Evolutionary conservation across 1,140 invertebrate genomes (phyloP).

Genomic region (Protaetia brevitarsis): DNA sequence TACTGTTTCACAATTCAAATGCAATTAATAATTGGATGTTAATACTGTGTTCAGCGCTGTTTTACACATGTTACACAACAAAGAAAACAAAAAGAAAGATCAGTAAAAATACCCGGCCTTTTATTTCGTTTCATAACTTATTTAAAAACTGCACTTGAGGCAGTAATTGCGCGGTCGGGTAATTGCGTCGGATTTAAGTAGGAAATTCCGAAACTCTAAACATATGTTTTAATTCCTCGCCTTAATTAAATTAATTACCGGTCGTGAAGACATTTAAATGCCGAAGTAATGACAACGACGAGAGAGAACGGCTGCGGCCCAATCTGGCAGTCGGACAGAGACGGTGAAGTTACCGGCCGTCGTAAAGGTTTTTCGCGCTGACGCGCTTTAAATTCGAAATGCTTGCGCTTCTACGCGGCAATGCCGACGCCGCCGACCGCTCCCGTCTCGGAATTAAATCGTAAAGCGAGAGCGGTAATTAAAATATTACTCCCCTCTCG

Average conservation of each 20-base stretch:
- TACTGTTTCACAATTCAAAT: too few relatives aligned
- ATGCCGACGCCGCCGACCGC: neutral
- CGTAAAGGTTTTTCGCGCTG: neutral
- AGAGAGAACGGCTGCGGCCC: neutral
- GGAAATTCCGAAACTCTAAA: slow-evolving; percentile 6
- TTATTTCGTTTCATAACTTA: slow-evolving; percentile 3
- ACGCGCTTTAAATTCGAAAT: neutral
- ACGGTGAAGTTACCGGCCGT: neutral
- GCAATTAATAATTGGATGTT: too few relatives aligned
- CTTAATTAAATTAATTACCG: slow-evolving; percentile 5
- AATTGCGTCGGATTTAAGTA: neutral
- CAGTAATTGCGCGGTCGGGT: neutral
- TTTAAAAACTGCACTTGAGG: neutral
- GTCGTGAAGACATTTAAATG: slow-evolving; percentile 7
- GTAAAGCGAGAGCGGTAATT: slow-evolving; percentile 9
- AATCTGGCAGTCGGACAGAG: neutral
- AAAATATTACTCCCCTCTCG: slow-evolving; percentile 11
- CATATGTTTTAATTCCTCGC: slow-evolving; percentile 3
- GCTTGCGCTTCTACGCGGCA: neutral
- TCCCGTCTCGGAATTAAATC: slow-evolving; percentile 4
- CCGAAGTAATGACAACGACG: neutral
- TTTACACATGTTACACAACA: neutral
- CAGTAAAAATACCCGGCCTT: neutral
- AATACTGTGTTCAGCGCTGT: too few relatives aligned
- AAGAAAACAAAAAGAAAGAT: neutral